phyloP scores from a whole-genome alignment of 2,113 vertebrate genomes.

The Clinocottus analis region DNA sequence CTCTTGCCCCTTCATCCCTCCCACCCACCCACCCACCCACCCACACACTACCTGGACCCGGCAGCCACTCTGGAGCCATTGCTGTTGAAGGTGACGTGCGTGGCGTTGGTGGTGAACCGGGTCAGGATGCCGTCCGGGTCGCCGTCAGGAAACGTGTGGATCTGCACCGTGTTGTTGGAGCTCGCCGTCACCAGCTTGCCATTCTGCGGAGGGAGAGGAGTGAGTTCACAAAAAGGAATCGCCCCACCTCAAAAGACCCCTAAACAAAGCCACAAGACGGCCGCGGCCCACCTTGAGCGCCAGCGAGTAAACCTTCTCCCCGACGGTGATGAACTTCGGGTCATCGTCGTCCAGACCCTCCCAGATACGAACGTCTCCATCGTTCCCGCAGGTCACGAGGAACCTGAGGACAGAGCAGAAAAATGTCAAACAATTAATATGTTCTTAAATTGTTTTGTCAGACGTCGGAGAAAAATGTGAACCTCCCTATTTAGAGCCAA shows the following conservation, averaged over 20 bases:
- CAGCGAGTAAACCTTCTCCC: constrained; percentile 92
- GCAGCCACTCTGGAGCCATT: constrained; percentile 89
- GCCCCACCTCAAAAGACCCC: too few relatives aligned
- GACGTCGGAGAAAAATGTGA: too few relatives aligned
- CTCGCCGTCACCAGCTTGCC: constrained; percentile 90
- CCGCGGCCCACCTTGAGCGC: constrained; percentile 87
- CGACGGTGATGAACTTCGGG: constrained; percentile 94
- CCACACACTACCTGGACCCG: constrained; percentile 97
- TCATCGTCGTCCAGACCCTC: constrained; percentile 95
- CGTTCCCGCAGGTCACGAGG: constrained; percentile 94
- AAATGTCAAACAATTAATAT: too few relatives aligned
- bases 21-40: too few relatives aligned
- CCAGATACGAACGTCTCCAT: constrained; percentile 97
- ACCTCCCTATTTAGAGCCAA: too few relatives aligned
- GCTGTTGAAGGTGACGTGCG: constrained; percentile 90
- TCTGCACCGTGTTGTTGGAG: constrained; percentile 93
- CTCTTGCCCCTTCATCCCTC: too few relatives aligned
- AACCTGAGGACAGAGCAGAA: constrained; percentile 77
- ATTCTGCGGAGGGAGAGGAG: constrained; percentile 76
- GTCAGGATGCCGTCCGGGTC: constrained; percentile 94
- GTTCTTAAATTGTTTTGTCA: too few relatives aligned
- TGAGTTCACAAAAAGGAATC: too few relatives aligned
- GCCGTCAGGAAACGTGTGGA: constrained; percentile 95
- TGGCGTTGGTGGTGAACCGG: constrained; percentile 92
- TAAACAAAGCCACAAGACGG: too few relatives aligned